Evolutionary conservation across 2,888 invertebrate species (phyloP).

Genomic region (Ochlodes sylvanus): DNA sequence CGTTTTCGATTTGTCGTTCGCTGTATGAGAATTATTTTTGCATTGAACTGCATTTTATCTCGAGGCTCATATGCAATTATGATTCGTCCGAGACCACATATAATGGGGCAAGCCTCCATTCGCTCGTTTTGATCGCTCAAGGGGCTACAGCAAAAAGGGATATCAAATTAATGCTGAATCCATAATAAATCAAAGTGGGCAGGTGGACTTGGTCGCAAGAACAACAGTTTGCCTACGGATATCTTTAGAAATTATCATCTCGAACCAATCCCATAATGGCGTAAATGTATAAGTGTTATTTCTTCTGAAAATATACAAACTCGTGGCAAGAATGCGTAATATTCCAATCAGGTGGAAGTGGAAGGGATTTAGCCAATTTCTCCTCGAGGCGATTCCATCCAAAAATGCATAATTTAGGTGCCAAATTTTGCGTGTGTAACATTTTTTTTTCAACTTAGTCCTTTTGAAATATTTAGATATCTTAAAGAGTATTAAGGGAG

Average conservation of each 20-base stretch:
- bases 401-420: slow-evolving; percentile 26
- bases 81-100: slow-evolving; percentile 77
- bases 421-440: slow-evolving; percentile 13
- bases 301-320: slow-evolving; percentile 48
- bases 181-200: slow-evolving; percentile 84
- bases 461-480: slow-evolving; percentile 39
- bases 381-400: slow-evolving; percentile 40
- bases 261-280: slow-evolving; percentile 52
- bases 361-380: slow-evolving; percentile 50
- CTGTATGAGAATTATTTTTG: slow-evolving; percentile 58
- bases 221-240: slow-evolving; percentile 78
- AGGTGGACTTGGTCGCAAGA: slow-evolving; percentile 79
- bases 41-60: slow-evolving; percentile 74
- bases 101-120: slow-evolving; percentile 74
- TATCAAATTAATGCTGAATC: slow-evolving; percentile 85
- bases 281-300: slow-evolving; percentile 41
- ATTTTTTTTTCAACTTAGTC: slow-evolving; percentile 22
- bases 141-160: slow-evolving; percentile 82
- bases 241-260: slow-evolving; percentile 80
- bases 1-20: slow-evolving; percentile 29
- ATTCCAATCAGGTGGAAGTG: slow-evolving; percentile 57
- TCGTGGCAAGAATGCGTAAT: slow-evolving; percentile 60
- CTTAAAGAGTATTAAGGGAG: slow-evolving; percentile 40
- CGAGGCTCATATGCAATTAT: slow-evolving; percentile 80
- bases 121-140: slow-evolving; percentile 78